Base-by-base conservation (phyloP, 64 coral and sea anemone species). In the Pocillopora damicornis region DNA sequence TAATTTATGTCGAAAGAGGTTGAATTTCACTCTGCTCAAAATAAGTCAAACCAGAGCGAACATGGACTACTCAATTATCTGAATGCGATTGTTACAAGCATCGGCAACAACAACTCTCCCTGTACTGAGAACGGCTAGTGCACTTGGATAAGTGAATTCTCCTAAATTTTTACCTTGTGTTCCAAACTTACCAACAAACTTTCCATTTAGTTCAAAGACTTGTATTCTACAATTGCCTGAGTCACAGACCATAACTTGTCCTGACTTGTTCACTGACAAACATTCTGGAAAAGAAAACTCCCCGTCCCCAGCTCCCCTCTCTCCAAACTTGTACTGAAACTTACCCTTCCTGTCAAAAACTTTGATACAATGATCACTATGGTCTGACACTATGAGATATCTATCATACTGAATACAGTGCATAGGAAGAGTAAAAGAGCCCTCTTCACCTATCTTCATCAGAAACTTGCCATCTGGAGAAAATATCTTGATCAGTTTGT, bases 211-310 rank as follows among this genome's bases (percentile, higher is more conserved):
- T 30, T 92, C 59, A 30, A 92, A 58, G 72, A 87, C 84, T 63
- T 92, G 90, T 18, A 87, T 57, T 79, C 90, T 92, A 26, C 66
- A 5, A 4, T 92, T 92, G 35, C 59, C 59, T 15, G 57, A 45
- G 25, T 92, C 90, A 80, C 83, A 92, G 20, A 92, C 90, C 76
- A 92, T 74, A 66, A 92, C 60, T 37, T 92, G 74, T 18, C 56
- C 74, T 63, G 84, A 82, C 86, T 92, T 87, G 74, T 78, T 83
- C 45, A 92, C 76, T 22, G 84, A 59, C 17, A 92, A 56, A 45
- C 82, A 82, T 4, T 66, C 63, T 15, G 90, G 90, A 75, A 26
- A 79, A 25, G 79, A 76, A 73, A 92, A 92, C 9, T 75, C 75
- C 17, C 90, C 90, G 4, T 37, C 60, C 16, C 71, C 76, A 2